Percentiles rank a stretch among this genome's conserved stretches.
phyloP scores from a whole-genome alignment of 1,140 invertebrate genomes.

The Drosophila baimaii region DNA sequence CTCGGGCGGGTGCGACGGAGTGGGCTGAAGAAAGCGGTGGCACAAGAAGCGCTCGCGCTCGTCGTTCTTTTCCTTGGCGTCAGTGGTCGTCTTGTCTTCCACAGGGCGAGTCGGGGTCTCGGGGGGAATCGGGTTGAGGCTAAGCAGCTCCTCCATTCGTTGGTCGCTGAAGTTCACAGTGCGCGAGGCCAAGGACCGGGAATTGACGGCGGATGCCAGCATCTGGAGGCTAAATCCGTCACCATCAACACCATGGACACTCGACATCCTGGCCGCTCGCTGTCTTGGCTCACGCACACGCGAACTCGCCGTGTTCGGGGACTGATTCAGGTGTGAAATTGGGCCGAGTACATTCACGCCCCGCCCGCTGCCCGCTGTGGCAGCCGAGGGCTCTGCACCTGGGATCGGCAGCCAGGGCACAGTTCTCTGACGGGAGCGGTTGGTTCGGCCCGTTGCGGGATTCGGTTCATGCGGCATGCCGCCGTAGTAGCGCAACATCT shows the following conservation, averaged over 20 bases:
- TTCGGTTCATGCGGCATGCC: not conserved
- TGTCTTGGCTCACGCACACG: conserved; percentile 6
- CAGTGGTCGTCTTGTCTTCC: conserved; percentile 10
- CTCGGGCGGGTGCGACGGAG: not conserved
- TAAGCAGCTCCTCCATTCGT: conserved; percentile 8
- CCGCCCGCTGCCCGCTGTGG: not conserved
- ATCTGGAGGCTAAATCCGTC: not conserved
- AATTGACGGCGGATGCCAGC: not conserved
- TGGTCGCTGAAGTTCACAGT: conserved; percentile 26
- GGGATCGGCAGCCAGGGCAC: conserved; percentile 10
- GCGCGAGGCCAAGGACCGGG: not conserved
- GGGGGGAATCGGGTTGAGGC: not conserved
- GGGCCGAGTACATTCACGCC: conserved; percentile 12
- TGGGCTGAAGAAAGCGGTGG: conserved; percentile 40
- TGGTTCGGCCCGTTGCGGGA: not conserved
- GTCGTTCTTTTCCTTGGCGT: conserved; percentile 19
- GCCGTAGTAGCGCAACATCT: conserved; percentile 48
- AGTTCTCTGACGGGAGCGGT: conserved; percentile 2
- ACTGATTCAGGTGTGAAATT: not conserved
- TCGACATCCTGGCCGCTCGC: conserved; percentile 6
- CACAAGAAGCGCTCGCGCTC: conserved; percentile 61
- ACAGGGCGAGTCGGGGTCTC: not conserved
- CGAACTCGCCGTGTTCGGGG: not conserved
- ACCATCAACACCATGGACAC: not conserved
- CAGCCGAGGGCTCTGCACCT: not conserved